These are phyloP conservation scores for Lydus trimaculatus DNA, from an alignment of 2,888 invertebrate genomes.

Conservation along the genomic window DNA sequence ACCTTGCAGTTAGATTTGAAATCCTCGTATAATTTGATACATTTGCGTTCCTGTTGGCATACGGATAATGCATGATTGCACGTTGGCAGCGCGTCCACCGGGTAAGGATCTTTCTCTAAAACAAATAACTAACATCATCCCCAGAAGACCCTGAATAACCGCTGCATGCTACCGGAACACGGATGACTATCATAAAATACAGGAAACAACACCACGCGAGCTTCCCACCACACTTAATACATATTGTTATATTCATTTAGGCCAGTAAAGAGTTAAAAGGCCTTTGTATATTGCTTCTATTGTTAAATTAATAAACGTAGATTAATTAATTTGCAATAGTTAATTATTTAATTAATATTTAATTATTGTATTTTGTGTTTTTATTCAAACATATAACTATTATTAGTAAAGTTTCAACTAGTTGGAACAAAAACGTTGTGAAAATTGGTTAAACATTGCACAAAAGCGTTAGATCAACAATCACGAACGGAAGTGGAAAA, in stretches of 20 bases:
- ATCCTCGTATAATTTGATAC: conserved; percentile 82
- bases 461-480: conserved; percentile 34
- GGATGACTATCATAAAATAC: conserved; percentile 3
- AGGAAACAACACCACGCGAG: conserved; percentile 9
- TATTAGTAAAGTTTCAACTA: conserved; percentile 65
- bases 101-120: conserved; percentile 88
- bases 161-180: conserved; percentile 11
- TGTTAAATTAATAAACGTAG: neutral
- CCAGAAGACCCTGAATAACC: conserved; percentile 6
- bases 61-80: conserved; percentile 89
- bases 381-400: conserved; percentile 61
- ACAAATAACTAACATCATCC: conserved; percentile 41
- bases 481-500: conserved; percentile 42
- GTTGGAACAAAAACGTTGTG: conserved; percentile 50
- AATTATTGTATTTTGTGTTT: conserved; percentile 24
- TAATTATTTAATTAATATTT: neutral
- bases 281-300: conserved; percentile 14
- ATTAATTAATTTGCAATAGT: neutral
- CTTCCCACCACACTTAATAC: conserved; percentile 6
- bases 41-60: conserved; percentile 82
- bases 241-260: conserved; percentile 9
- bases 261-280: conserved; percentile 11
- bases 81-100: conserved; percentile 86
- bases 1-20: conserved; percentile 89
- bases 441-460: conserved; percentile 35